Evolutionary conservation across 2,797 vertebrate genomes (phyloP).

Genomic region (Urosaurus nigricauda): DNA sequence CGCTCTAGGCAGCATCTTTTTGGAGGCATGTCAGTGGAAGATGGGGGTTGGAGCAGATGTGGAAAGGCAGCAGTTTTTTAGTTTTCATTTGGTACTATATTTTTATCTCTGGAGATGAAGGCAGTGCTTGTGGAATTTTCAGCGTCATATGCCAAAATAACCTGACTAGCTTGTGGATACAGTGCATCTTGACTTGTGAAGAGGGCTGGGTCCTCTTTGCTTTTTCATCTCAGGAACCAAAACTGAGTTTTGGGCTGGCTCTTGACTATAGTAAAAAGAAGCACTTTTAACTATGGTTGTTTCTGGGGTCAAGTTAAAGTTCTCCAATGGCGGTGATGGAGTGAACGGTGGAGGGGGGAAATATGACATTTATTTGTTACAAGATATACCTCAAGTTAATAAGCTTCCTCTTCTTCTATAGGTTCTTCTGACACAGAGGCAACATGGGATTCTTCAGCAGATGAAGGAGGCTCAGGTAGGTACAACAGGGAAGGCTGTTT

Average conservation of each 20-base stretch:
- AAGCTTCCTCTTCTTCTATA: not conserved
- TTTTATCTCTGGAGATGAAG: no score
- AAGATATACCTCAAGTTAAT: not conserved
- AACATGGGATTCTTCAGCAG: constrained; percentile 46
- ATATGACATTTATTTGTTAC: not conserved
- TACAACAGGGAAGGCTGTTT: not conserved
- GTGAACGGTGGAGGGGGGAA: no score
- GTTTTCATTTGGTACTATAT: no score
- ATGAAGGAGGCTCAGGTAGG: constrained; percentile 22
- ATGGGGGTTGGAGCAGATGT: no score
- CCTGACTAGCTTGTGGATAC: no score
- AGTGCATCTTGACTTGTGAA: no score
- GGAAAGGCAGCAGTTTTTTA: no score
- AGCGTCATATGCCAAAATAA: not conserved
- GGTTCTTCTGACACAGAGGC: constrained; percentile 48
- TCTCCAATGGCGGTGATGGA: not conserved
- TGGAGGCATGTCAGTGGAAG: no score
- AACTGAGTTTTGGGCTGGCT: no score
- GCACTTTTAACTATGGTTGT: not conserved
- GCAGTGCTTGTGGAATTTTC: not conserved
- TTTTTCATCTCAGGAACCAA: not conserved
- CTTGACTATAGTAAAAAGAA: no score
- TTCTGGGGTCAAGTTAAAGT: not conserved
- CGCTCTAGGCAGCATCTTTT: not conserved
- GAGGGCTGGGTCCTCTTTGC: not conserved